These are phyloP conservation scores for Syngnathus typhle DNA, from an alignment of 2,113 vertebrate genomes.

Conservation along the genomic window DNA sequence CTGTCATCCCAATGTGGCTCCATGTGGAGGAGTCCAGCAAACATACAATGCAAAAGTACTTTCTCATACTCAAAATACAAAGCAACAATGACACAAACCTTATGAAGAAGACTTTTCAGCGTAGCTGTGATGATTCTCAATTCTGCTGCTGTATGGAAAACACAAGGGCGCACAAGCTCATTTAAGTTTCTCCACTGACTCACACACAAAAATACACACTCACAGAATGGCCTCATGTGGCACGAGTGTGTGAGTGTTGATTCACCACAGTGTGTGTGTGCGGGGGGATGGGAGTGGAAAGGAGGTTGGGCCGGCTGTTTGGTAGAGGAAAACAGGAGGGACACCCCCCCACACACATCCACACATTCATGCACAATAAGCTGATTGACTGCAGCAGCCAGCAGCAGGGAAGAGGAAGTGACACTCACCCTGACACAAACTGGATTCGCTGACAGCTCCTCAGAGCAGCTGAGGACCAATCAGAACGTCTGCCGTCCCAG, in stretches of 20 bases:
- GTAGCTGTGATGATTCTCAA: background rate
- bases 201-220: conserved; percentile 16
- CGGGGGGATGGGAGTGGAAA: conserved; percentile 49
- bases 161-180: conserved; percentile 30
- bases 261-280: conserved; percentile 36
- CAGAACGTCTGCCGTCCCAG: background rate
- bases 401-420: conserved; percentile 47
- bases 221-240: conserved; percentile 42
- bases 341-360: conserved; percentile 30
- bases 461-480: conserved; percentile 29
- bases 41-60: background rate
- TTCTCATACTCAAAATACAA: background rate
- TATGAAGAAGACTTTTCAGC: background rate
- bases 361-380: conserved; percentile 45
- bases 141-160: conserved; percentile 38
- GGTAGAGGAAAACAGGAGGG: conserved; percentile 20
- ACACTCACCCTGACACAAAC: conserved; percentile 22
- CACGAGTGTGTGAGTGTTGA: conserved; percentile 38
- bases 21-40: background rate
- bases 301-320: conserved; percentile 35
- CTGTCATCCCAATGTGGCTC: background rate
- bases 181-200: conserved; percentile 67
- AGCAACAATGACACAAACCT: background rate
- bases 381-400: conserved; percentile 68
- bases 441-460: conserved; percentile 39